Conservation (phyloP, 2,797 vertebrate genomes). For the Spea hammondii region DNA sequence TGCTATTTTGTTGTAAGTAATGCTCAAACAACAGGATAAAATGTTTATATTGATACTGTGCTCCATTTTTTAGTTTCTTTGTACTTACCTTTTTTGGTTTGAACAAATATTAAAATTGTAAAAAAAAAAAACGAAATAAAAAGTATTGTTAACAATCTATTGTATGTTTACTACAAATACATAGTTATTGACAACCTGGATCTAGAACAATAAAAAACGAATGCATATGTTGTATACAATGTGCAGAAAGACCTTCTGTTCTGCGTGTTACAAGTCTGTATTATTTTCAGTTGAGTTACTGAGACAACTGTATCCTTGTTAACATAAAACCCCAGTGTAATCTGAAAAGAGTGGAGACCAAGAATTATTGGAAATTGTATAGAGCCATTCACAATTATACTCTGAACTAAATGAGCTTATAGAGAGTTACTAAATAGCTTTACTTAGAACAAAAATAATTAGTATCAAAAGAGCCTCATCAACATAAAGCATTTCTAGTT, state of each 20-base stretch:
- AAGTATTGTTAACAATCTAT: too few relatives aligned
- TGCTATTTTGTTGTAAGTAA: too few relatives aligned
- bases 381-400: background rate
- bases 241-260: background rate
- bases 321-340: slow-evolving; percentile 2
- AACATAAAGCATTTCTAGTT: background rate
- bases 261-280: background rate
- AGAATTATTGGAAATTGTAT: background rate
- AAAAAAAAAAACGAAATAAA: too few relatives aligned
- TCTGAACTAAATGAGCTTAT: background rate
- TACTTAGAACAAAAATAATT: slow-evolving; percentile 21
- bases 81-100: too few relatives aligned
- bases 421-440: background rate
- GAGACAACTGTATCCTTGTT: slow-evolving; percentile 11
- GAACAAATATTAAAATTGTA: too few relatives aligned
- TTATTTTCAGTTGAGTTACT: slow-evolving; percentile 11
- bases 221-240: background rate
- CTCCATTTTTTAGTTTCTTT: too few relatives aligned
- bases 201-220: background rate
- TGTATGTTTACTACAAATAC: too few relatives aligned
- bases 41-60: too few relatives aligned
- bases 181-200: too few relatives aligned
- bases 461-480: background rate
- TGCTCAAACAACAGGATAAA: too few relatives aligned
- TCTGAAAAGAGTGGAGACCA: background rate